phyloP scores from a whole-genome alignment of 2,113 vertebrate genomes.

The rabbit (Oryctolagus cuniculus) region DNA sequence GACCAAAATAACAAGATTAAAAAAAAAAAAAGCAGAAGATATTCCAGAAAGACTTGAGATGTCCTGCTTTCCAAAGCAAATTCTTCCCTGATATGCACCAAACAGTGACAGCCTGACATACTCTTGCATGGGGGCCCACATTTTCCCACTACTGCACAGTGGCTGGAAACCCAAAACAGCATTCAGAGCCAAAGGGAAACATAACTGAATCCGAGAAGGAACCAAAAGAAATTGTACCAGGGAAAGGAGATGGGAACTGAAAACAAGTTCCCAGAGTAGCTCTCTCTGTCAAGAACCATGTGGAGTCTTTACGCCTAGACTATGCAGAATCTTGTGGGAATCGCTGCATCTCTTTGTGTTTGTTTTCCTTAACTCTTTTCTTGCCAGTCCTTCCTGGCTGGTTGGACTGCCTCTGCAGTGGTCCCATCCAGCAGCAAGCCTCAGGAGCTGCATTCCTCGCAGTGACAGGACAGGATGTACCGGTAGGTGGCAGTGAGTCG shows the following conservation, averaged over 20 bases:
- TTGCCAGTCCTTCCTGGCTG: slow-evolving; percentile 62
- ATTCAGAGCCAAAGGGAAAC: slow-evolving; percentile 62
- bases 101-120: slow-evolving; percentile 47
- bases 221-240: slow-evolving; percentile 82
- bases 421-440: background rate
- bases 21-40: slow-evolving; percentile 16
- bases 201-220: slow-evolving; percentile 79
- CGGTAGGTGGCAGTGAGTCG: slow-evolving; percentile 97
- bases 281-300: slow-evolving; percentile 61
- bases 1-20: slow-evolving; percentile 30
- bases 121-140: slow-evolving; percentile 3
- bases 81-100: slow-evolving; percentile 44
- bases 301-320: slow-evolving; percentile 66
- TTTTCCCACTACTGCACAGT: slow-evolving; percentile 60
- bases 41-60: slow-evolving; percentile 15
- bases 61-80: slow-evolving; percentile 51
- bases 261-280: slow-evolving; percentile 70
- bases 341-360: background rate
- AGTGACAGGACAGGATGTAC: slow-evolving; percentile 98
- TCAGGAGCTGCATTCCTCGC: slow-evolving; percentile 96
- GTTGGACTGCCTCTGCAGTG: background rate
- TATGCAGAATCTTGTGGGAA: slow-evolving; percentile 56
- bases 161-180: slow-evolving; percentile 42
- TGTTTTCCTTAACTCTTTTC: slow-evolving; percentile 55
- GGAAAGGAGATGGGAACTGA: slow-evolving; percentile 76